phyloP scores from a whole-genome alignment of 2,797 vertebrate genomes.

The Tokudaia muenninki region DNA sequence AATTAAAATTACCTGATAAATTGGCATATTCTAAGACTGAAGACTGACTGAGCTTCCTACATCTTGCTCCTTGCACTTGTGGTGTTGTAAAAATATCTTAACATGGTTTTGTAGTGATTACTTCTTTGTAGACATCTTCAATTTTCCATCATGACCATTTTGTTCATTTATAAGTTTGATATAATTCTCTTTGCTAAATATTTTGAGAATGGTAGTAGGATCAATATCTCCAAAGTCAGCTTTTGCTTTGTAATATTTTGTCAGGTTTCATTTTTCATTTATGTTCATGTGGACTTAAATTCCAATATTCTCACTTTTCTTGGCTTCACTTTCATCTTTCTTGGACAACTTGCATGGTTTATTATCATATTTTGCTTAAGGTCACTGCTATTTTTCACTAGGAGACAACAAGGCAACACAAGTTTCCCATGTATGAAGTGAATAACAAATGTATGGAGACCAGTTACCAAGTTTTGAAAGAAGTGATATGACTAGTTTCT shows the following conservation, averaged over 20 bases:
- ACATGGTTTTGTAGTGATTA: background rate
- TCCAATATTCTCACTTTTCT: background rate
- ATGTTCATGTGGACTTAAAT: background rate
- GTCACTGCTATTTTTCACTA: background rate
- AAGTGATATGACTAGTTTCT: background rate
- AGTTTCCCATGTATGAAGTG: background rate
- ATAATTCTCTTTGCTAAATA: background rate
- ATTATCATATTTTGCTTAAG: background rate
- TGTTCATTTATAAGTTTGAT: slow-evolving; percentile 15
- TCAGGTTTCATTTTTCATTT: background rate
- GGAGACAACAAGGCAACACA: background rate
- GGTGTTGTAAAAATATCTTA: background rate
- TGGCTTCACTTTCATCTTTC: slow-evolving; percentile 1
- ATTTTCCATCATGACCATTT: background rate
- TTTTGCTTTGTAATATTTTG: background rate
- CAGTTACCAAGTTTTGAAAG: slow-evolving; percentile 38
- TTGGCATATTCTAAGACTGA: background rate
- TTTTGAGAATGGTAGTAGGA: background rate
- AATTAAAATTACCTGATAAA: background rate
- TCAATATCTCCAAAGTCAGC: background rate
- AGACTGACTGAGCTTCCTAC: background rate
- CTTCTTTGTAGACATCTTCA: background rate
- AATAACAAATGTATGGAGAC: background rate
- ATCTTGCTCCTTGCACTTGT: background rate
- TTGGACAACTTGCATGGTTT: background rate